A percentile compares a stretch with the other conserved stretches of the same genome.
Evolutionary conservation across 2,113 vertebrate genomes (phyloP).

Genomic region (Sinocyclocheilus maitianheensis): DNA sequence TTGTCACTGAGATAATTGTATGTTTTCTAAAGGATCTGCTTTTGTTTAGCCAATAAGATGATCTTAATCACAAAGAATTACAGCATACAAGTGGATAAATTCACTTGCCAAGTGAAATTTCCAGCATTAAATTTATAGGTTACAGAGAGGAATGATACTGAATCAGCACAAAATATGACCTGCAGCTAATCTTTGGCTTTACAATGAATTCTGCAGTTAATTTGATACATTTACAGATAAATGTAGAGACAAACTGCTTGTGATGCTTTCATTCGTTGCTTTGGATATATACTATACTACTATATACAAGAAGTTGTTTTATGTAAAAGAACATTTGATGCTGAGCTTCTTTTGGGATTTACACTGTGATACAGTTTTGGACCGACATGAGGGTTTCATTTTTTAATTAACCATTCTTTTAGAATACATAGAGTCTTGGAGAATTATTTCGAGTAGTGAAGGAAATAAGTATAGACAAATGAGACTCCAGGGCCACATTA

Average conservation of each 20-base stretch:
- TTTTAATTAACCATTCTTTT: neutral
- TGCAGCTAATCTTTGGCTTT: neutral
- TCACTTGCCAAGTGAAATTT: neutral
- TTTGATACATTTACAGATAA: neutral
- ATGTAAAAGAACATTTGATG: neutral
- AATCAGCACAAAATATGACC: neutral
- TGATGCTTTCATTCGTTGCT: neutral
- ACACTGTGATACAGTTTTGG: neutral
- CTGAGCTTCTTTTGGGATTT: neutral
- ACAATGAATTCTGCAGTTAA: neutral
- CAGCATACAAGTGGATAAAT: neutral
- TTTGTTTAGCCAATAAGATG: neutral
- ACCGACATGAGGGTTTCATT: neutral
- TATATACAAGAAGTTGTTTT: too few species aligned
- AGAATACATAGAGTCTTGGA: neutral
- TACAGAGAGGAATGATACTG: neutral
- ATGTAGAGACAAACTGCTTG: neutral
- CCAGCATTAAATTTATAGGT: neutral
- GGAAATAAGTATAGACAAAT: constrained; percentile 10
- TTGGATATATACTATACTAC: neutral
- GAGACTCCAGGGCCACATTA: constrained; percentile 7
- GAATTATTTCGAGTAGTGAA: neutral
- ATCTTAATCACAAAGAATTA: neutral
- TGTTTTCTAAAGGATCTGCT: neutral
- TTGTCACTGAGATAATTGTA: neutral